Evolutionary conservation across 2,888 invertebrate genomes (phyloP).

Genomic region (Ernsta delagoae): DNA sequence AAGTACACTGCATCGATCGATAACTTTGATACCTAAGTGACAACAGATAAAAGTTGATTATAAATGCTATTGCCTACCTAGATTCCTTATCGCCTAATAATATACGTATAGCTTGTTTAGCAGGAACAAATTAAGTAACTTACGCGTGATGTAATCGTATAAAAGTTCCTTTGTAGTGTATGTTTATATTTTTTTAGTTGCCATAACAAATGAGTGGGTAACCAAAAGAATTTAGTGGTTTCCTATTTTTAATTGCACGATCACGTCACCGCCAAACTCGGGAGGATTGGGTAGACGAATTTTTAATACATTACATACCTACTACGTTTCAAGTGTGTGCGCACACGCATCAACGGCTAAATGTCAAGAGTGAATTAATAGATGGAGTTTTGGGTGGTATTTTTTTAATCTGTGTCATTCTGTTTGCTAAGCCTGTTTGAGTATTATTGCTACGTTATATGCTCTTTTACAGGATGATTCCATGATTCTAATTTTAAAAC

Average conservation of each 20-base stretch:
- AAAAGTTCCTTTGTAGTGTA: background rate
- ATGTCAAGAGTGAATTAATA: conserved; percentile 19
- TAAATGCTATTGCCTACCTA: no score
- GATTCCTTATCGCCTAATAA: no score
- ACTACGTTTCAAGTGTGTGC: background rate
- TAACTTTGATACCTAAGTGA: no score
- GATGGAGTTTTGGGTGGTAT: background rate
- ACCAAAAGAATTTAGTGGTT: conserved; percentile 18
- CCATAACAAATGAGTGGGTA: conserved; percentile 19
- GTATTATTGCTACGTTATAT: background rate
- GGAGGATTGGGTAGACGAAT: conserved; percentile 18
- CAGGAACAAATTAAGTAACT: background rate
- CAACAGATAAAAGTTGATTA: no score
- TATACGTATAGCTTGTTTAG: background rate
- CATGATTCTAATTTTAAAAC: no score
- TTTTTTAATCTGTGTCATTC: conserved; percentile 1
- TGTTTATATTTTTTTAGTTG: background rate
- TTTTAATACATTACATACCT: conserved; percentile 12
- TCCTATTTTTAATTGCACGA: conserved; percentile 27
- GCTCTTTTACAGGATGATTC: no score
- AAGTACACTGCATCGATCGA: no score
- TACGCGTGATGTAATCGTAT: background rate
- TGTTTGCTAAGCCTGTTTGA: background rate
- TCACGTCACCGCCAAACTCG: conserved; percentile 31
- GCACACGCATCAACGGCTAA: conserved; percentile 6